Base-by-base conservation (phyloP, 2,113 vertebrate species). In the Proterorhinus semilunaris region DNA sequence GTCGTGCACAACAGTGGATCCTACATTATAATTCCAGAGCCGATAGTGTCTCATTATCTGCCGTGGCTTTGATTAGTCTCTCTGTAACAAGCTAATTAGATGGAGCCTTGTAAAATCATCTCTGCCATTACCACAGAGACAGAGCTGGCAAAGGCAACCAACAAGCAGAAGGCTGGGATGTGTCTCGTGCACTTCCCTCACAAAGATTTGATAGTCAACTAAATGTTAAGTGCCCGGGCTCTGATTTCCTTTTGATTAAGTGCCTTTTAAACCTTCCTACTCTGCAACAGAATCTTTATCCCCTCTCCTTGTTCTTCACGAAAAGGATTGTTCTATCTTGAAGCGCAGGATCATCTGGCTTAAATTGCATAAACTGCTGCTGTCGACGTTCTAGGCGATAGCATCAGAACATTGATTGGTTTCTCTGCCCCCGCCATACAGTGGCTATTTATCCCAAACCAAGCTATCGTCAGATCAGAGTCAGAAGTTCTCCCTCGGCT, bases 41-140 rank as follows among this genome's bases (percentile, higher is more conserved):
- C 88, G 85, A 90, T 90, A 81, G 83, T 63, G 80, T 89, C 77
- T 90, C 90, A 91, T 90, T 87, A 91, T 90, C 83, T 87, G 84
- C 82, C 85, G 83, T 86, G 87, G 81, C 86, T 89, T 84, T 91
- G 89, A 91, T 91, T 88, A 90, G 86, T 85, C 80, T 86, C 85
- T 89, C 79, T 83, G 86, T 88, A 89, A 91, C 87, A 80, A 87
- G 88, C 86, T 91, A 89, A 91, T 91, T 90, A 90, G 86, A 89
- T 77, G 78, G 83, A 88, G 89, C 81, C 86, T 89, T 90, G 90
- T 90, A 90, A 87, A 90, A 90, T 90, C 89, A 87, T 85, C 77
- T 71, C 82, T 64, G 72, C 77, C 75, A 88, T 88, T 91, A 90
- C 85, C 84, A 69, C 83, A 76, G 87, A 89, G 85, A 89, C 85